Evolutionary conservation across 1,140 invertebrate genomes (phyloP).

Genomic region (Aphelenchoides fujianensis): DNA sequence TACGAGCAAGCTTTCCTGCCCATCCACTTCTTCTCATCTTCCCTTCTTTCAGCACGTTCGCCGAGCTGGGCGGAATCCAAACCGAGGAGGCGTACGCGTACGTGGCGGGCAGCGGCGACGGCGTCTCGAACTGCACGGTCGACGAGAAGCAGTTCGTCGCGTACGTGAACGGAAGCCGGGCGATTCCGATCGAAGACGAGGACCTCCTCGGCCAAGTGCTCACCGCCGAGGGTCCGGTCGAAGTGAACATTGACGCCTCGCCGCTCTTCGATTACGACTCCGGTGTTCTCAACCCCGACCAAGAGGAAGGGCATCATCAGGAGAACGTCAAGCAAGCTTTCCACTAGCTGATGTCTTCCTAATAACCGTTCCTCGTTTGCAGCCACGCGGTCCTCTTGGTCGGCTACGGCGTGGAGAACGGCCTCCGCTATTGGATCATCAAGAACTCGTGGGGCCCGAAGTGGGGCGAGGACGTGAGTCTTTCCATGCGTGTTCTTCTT

Average conservation of each 20-base stretch:
- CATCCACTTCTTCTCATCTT: too few relatives aligned
- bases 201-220: neutral
- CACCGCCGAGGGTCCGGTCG: neutral
- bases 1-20: neutral
- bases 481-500: too few relatives aligned
- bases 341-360: too few relatives aligned
- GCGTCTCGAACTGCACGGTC: neutral
- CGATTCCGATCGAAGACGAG: constrained; percentile 14
- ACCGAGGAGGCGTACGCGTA: neutral
- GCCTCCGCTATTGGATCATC: neutral
- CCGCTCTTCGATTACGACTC: neutral
- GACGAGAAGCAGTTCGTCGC: constrained; percentile 11
- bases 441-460: too few relatives aligned
- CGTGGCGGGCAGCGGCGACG: neutral
- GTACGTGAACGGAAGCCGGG: neutral
- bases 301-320: neutral
- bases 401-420: constrained; percentile 17
- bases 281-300: constrained; percentile 1
- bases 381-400: constrained; percentile 24
- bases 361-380: too few relatives aligned
- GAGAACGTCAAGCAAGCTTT: neutral
- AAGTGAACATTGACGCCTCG: constrained; percentile 15
- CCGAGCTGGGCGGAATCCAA: neutral
- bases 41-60: neutral
- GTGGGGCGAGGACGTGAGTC: too few relatives aligned